A percentile compares a stretch with the other conserved stretches of the same genome.
Evolutionary conservation across 2,113 vertebrate species (phyloP).

Genomic region (Arothron firmamentum): DNA sequence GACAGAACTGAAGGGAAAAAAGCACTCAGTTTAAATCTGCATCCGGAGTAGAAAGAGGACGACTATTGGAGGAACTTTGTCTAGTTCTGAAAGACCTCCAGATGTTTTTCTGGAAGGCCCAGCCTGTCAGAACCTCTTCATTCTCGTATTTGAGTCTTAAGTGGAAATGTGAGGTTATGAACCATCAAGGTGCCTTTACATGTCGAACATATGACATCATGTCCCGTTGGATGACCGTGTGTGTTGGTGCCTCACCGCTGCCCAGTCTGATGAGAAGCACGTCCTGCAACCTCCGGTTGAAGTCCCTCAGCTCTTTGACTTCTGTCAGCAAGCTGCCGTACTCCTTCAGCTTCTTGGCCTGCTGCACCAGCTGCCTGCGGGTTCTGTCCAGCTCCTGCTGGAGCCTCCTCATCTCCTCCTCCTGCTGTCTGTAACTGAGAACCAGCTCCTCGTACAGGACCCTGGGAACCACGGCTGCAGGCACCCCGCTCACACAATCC

Average conservation of each 20-base stretch:
- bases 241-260: conserved; percentile 81
- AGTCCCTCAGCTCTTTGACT: conserved; percentile 98
- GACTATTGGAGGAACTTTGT: no score
- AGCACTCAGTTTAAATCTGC: no score
- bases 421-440: conserved; percentile 94
- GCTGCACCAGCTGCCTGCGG: conserved; percentile 93
- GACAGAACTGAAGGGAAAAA: no score
- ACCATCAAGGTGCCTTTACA: no score
- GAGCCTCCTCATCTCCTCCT: conserved; percentile 95
- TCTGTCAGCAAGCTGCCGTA: conserved; percentile 93
- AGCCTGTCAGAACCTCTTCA: no score
- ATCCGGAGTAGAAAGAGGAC: no score
- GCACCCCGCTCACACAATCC: conserved; percentile 64
- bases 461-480: conserved; percentile 85
- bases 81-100: no score
- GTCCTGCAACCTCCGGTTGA: conserved; percentile 96
- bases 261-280: conserved; percentile 95
- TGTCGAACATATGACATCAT: no score
- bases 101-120: no score
- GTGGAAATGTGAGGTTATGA: no score
- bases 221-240: background rate
- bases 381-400: conserved; percentile 97
- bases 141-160: no score
- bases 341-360: conserved; percentile 98
- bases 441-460: conserved; percentile 95